phyloP scores from a whole-genome alignment of 2,113 vertebrate genomes.

The Motacilla tschutschensis region DNA sequence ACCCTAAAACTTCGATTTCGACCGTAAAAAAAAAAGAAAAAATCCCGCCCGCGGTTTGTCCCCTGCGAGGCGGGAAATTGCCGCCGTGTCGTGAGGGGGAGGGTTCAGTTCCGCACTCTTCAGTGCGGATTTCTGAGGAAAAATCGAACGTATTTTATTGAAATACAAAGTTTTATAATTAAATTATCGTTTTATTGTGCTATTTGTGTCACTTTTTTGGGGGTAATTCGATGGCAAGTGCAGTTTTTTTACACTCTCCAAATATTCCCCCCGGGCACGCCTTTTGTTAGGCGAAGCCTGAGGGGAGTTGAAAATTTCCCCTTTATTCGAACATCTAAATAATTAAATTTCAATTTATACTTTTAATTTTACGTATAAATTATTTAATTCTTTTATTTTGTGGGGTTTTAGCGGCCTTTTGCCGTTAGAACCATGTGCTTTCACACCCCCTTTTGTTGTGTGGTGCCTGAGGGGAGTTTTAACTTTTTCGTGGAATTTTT shows the following conservation, averaged over 20 bases:
- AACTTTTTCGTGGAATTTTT: fast-evolving
- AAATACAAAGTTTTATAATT: fast-evolving
- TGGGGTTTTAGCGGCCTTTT: not conserved
- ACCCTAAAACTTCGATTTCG: fast-evolving
- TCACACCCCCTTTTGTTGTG: not conserved
- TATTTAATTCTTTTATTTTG: fast-evolving
- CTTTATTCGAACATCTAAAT: fast-evolving
- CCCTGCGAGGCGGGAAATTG: not conserved
- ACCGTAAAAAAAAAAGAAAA: fast-evolving
- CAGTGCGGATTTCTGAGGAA: fast-evolving
- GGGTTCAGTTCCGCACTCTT: not conserved
- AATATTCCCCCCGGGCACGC: fast-evolving
- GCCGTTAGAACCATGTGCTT: not conserved
- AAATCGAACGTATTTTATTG: fast-evolving
- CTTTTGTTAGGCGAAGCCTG: not conserved
- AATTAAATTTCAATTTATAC: fast-evolving
- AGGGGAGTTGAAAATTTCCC: fast-evolving
- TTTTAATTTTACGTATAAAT: fast-evolving
- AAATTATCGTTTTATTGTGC: fast-evolving
- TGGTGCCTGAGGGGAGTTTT: not conserved
- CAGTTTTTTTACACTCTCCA: fast-evolving
- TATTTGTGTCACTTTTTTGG: fast-evolving
- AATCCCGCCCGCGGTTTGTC: fast-evolving
- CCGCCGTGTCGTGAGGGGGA: not conserved
- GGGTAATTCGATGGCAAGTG: fast-evolving